Conservation (phyloP, 1,140 invertebrate genomes). For the Leptoteleia sp. region DNA sequence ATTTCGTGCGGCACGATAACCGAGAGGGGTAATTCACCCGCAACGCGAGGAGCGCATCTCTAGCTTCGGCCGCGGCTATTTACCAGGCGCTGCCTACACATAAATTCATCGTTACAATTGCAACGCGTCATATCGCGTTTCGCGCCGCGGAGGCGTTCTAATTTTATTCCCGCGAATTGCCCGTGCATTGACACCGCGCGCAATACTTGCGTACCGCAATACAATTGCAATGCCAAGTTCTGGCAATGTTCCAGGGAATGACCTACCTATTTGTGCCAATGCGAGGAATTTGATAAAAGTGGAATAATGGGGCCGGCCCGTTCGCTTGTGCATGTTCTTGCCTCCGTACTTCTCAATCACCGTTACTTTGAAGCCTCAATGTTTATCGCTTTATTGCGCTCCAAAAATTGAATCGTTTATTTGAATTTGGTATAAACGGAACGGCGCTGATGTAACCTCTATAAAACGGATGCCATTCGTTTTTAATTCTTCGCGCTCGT, state of each 20-base stretch:
- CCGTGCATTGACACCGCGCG: constrained; percentile 70
- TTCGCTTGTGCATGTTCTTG: constrained; percentile 24
- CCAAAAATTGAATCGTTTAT: too few relatives aligned
- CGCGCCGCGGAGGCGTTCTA: neutral
- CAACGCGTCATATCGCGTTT: constrained; percentile 5
- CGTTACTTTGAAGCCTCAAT: neutral
- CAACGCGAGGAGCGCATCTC: constrained; percentile 42
- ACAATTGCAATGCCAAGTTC: constrained; percentile 65
- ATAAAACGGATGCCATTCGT: too few relatives aligned
- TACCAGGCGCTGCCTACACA: constrained; percentile 7
- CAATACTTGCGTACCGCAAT: constrained; percentile 53
- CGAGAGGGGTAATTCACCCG: constrained; percentile 47
- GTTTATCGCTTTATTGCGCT: too few relatives aligned
- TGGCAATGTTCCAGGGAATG: constrained; percentile 69
- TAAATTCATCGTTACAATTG: constrained; percentile 24
- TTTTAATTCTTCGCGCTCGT: too few relatives aligned
- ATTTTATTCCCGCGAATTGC: constrained; percentile 39
- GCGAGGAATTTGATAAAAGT: constrained; percentile 66
- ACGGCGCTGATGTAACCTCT: too few relatives aligned
- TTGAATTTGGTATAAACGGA: too few relatives aligned
- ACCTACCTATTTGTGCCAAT: constrained; percentile 48
- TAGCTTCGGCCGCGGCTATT: constrained; percentile 13
- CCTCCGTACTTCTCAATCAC: neutral
- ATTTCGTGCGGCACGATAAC: constrained; percentile 53
- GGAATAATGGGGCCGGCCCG: constrained; percentile 70